Percentiles rank a stretch among this genome's conserved stretches.
Conservation (phyloP, 2,888 invertebrate species). For the Lepidochrysops patricia region DNA sequence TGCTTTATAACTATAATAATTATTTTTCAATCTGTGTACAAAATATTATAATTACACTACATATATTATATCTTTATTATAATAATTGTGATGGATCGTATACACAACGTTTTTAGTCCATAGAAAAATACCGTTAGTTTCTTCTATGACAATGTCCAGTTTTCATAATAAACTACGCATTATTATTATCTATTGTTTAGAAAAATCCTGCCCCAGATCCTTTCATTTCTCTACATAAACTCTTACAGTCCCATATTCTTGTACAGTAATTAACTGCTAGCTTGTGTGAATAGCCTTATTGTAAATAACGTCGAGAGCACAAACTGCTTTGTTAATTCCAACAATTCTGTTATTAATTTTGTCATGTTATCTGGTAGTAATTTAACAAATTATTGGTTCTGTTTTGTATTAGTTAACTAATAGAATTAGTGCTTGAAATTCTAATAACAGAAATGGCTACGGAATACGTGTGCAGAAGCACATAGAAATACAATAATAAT, state of each 20-base stretch:
- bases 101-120: too few species aligned
- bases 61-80: too few species aligned
- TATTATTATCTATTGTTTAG: constrained; percentile 2
- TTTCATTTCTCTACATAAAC: neutral
- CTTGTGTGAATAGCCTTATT: constrained; percentile 7
- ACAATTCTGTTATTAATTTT: neutral
- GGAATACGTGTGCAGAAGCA: too few species aligned
- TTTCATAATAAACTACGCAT: neutral
- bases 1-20: too few species aligned
- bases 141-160: neutral
- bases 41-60: too few species aligned
- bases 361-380: neutral
- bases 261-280: constrained; percentile 1
- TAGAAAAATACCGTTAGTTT: too few species aligned
- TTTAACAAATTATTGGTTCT: neutral
- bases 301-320: constrained; percentile 3
- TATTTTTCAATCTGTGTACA: too few species aligned
- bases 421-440: neutral
- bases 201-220: constrained; percentile 3
- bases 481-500: too few species aligned
- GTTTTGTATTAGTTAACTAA: neutral
- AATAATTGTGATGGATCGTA: too few species aligned
- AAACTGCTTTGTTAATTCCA: neutral
- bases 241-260: neutral
- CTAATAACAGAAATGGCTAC: neutral